These are phyloP conservation scores for Vidua macroura DNA, from an alignment of 2,113 vertebrate genomes.

Conservation along the genomic window DNA sequence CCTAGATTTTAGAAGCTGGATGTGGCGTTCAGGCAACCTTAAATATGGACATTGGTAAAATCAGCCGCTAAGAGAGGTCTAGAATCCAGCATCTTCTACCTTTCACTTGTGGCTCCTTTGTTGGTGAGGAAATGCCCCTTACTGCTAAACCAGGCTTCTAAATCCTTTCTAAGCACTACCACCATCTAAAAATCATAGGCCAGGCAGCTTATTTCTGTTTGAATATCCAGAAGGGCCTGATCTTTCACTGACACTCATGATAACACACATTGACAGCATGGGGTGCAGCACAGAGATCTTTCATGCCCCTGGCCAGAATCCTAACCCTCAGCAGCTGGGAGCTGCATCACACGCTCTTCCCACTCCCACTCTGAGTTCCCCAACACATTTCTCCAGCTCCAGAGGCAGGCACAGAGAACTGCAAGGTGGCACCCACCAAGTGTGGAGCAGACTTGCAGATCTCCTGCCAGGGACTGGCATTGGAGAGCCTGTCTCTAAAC, in stretches of 20 bases:
- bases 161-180: neutral
- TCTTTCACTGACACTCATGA: neutral
- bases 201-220: neutral
- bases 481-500: neutral
- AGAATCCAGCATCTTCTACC: neutral
- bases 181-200: neutral
- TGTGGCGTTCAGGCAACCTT: neutral
- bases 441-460: rapidly evolving
- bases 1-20: neutral
- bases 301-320: neutral
- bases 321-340: neutral
- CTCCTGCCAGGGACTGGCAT: neutral
- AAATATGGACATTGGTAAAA: neutral
- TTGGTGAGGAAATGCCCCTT: neutral
- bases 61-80: neutral
- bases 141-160: neutral
- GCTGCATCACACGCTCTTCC: neutral
- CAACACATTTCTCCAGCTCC: rapidly evolving
- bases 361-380: neutral
- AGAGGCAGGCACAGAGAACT: neutral
- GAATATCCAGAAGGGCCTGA: neutral
- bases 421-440: neutral
- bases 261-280: neutral
- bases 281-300: neutral
- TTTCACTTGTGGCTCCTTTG: neutral